A percentile compares a stretch with the other conserved stretches of the same genome.
These are phyloP conservation scores for Euura saliciscinereae DNA, from an alignment of 1,140 invertebrate species.

Conservation along the genomic window DNA sequence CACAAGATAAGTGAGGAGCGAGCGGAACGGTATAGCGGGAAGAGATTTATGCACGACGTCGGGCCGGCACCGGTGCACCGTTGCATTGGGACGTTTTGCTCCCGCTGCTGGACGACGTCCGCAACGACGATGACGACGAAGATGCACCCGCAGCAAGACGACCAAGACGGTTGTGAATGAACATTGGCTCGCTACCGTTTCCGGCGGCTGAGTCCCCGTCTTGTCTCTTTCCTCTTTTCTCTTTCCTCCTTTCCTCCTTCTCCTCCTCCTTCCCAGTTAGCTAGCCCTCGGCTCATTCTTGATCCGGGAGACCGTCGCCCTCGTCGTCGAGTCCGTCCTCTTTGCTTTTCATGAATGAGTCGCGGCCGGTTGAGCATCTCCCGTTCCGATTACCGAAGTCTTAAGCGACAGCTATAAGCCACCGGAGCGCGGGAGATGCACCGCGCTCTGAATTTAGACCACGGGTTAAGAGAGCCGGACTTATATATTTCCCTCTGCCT, in stretches of 20 bases:
- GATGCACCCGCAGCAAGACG: conserved; percentile 25
- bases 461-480: conserved; percentile 18
- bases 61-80: conserved; percentile 19
- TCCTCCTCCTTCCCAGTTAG: conserved; percentile 3
- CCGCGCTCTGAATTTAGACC: conserved; percentile 47
- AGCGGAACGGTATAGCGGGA: conserved; percentile 16
- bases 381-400: conserved; percentile 8
- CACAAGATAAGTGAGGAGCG: conserved; percentile 23
- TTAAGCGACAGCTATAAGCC: neutral
- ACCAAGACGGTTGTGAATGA: conserved; percentile 54
- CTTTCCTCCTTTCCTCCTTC: conserved; percentile 14
- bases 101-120: conserved; percentile 33
- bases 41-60: conserved; percentile 48
- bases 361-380: neutral
- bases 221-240: conserved; percentile 22
- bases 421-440: conserved; percentile 19
- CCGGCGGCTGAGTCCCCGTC: conserved; percentile 40
- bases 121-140: conserved; percentile 36
- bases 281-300: too few species aligned
- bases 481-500: conserved; percentile 30
- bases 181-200: conserved; percentile 57
- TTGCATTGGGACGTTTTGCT: conserved; percentile 45
- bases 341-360: conserved; percentile 25
- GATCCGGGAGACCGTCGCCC: conserved; percentile 1
- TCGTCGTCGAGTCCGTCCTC: conserved; percentile 33